A percentile compares a stretch with the other conserved stretches of the same genome.
These are phyloP conservation scores for Chydorus sphaericus DNA, from an alignment of 2,888 invertebrate species.

Conservation along the genomic window DNA sequence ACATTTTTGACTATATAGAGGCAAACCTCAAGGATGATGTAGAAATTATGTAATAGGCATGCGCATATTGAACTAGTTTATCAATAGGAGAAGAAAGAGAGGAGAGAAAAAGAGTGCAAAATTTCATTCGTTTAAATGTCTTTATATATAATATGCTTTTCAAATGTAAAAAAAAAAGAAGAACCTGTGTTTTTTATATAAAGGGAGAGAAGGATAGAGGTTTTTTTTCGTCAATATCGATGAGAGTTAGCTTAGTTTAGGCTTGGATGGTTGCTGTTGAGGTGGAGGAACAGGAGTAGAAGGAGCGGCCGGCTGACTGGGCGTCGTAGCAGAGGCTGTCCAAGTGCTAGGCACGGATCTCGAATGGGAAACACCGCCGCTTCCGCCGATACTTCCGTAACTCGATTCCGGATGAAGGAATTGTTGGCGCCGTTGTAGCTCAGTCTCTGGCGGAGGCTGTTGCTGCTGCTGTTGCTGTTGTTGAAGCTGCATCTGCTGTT, in stretches of 20 bases:
- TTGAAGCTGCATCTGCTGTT: neutral
- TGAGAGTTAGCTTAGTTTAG: conserved; percentile 1
- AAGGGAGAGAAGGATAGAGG: neutral
- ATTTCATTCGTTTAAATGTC: no score
- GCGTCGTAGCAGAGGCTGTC: neutral
- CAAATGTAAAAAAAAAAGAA: neutral
- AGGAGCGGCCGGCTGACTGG: neutral
- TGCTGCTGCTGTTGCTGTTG: neutral
- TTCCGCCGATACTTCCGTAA: neutral
- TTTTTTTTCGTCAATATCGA: neutral
- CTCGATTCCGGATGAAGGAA: conserved; percentile 12
- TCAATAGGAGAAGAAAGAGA: no score
- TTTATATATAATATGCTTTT: no score
- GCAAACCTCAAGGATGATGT: no score
- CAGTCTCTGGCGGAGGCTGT: neutral
- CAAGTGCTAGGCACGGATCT: conserved; percentile 10
- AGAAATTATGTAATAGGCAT: no score
- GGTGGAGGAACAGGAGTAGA: conserved; percentile 2
- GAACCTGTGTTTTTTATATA: neutral
- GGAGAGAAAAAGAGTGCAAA: no score
- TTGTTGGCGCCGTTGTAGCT: conserved; percentile 11
- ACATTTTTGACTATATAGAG: no score
- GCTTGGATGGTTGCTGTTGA: conserved; percentile 3
- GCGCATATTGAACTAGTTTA: no score
- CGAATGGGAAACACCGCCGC: conserved; percentile 10